phyloP scores from a whole-genome alignment of 64 coral and sea anemone genomes.

The Orbicella faveolata region DNA sequence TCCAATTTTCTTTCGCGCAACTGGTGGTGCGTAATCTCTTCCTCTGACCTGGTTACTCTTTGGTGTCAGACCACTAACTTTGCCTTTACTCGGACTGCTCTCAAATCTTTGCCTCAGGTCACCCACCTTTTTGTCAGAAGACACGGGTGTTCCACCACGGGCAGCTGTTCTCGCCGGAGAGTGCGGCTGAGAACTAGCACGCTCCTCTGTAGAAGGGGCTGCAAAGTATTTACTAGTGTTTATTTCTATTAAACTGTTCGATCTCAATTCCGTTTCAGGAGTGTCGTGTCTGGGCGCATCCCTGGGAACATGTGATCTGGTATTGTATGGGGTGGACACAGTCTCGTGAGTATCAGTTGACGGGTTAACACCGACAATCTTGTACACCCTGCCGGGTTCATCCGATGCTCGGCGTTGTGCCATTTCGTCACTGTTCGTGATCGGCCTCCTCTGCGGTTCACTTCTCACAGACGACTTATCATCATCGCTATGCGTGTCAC shows the following conservation, averaged over 20 bases:
- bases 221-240: constrained; percentile 31
- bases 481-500: constrained; percentile 14
- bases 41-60: constrained; percentile 7
- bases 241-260: constrained; percentile 12
- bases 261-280: not conserved
- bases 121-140: constrained; percentile 25
- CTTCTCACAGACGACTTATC: constrained; percentile 48
- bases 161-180: constrained; percentile 39
- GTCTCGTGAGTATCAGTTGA: not conserved
- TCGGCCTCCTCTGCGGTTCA: constrained; percentile 43
- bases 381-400: constrained; percentile 29
- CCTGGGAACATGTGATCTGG: not conserved
- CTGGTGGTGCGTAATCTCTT: constrained; percentile 7
- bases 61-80: not conserved
- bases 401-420: constrained; percentile 33
- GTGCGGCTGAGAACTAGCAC: constrained; percentile 6
- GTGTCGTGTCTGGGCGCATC: not conserved
- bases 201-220: not conserved
- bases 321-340: not conserved
- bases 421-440: not conserved
- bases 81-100: not conserved
- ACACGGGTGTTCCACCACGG: constrained; percentile 1
- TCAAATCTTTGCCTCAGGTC: constrained; percentile 53
- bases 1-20: constrained; percentile 43
- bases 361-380: constrained; percentile 25